Conservation (phyloP, 2,797 vertebrate genomes). For the Monodelphis domestica region DNA sequence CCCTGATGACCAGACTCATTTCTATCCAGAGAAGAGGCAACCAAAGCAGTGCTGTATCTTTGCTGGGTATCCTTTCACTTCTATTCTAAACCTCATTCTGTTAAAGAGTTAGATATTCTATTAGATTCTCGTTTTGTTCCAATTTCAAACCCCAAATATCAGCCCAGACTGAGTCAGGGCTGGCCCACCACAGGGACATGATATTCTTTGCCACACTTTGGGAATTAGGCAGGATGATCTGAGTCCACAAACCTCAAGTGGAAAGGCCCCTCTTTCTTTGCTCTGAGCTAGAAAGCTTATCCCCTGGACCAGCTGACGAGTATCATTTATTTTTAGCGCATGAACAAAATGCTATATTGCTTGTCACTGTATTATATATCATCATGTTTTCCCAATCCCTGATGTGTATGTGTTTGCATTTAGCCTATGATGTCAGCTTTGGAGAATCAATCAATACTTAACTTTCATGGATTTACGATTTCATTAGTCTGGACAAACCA, state of each 20-base stretch:
- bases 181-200: neutral
- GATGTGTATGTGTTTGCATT: neutral
- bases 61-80: neutral
- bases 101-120: neutral
- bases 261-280: neutral
- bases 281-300: constrained; percentile 26
- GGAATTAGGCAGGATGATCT: neutral
- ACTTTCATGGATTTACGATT: neutral
- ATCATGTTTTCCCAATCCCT: constrained; percentile 6
- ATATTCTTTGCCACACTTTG: neutral
- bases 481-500: neutral
- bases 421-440: neutral
- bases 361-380: constrained; percentile 27
- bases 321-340: constrained; percentile 32
- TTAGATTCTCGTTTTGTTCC: neutral
- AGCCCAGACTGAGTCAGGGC: neutral
- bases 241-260: neutral
- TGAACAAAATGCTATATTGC: neutral
- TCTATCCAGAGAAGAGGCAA: neutral
- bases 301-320: neutral
- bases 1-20: neutral
- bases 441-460: neutral
- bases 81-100: neutral
- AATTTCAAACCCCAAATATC: neutral
- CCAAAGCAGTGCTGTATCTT: neutral